Percentiles rank a stretch among this genome's conserved stretches.
phyloP scores from a whole-genome alignment of 2,113 vertebrate species.

The Albula goreensis region DNA sequence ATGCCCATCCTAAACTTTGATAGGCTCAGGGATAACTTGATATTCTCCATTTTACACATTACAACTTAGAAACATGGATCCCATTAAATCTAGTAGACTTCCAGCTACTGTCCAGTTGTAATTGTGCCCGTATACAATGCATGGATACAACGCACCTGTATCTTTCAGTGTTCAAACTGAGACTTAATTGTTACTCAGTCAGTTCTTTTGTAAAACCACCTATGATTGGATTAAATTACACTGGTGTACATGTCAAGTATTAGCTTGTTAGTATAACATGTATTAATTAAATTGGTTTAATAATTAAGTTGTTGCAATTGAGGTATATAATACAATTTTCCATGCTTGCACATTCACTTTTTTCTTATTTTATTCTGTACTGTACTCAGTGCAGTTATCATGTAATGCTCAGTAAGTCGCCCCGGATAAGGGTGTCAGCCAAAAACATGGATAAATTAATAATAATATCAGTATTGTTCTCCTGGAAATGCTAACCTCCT shows the following conservation, averaged over 20 bases:
- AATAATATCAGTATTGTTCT: constrained; percentile 22
- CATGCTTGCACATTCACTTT: neutral
- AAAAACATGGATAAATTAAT: constrained; percentile 8
- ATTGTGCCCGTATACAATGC: too few relatives aligned
- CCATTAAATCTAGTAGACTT: too few relatives aligned
- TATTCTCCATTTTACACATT: too few relatives aligned
- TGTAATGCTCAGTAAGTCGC: neutral
- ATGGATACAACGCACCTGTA: too few relatives aligned
- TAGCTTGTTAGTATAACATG: neutral
- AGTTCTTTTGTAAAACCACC: neutral
- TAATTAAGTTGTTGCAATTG: neutral
- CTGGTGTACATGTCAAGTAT: neutral
- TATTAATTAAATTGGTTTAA: neutral
- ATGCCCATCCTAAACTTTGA: too few relatives aligned
- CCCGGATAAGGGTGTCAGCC: neutral
- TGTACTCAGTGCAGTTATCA: neutral
- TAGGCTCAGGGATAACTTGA: too few relatives aligned
- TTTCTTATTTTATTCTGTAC: neutral
- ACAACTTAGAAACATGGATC: too few relatives aligned
- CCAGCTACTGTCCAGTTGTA: too few relatives aligned
- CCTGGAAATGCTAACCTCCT: constrained; percentile 24
- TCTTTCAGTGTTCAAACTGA: too few relatives aligned
- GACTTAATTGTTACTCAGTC: too few relatives aligned
- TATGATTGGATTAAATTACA: neutral
- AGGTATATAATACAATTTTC: neutral